Percentiles rank a stretch among this genome's conserved stretches.
phyloP scores from a whole-genome alignment of 2,113 vertebrate species.

The Butastur rufipennis region DNA sequence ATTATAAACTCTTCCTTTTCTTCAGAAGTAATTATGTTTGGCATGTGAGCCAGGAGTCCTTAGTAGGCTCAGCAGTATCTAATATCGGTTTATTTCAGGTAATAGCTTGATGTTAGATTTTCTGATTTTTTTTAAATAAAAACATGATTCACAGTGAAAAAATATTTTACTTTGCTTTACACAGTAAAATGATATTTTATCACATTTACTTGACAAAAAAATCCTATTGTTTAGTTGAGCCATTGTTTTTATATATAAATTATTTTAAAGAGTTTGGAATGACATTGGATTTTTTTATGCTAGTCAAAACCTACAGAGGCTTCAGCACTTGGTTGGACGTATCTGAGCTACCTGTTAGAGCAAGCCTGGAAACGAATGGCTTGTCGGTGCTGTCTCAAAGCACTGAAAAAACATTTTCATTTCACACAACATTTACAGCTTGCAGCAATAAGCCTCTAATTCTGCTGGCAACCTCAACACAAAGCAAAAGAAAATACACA shows the following conservation, averaged over 20 bases:
- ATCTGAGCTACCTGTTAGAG: neutral
- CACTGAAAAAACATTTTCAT: neutral
- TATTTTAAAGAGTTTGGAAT: neutral
- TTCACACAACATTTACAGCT: neutral
- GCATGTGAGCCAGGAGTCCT: neutral
- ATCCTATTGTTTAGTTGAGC: neutral
- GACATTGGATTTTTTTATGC: neutral
- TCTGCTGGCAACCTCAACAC: neutral
- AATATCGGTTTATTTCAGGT: neutral
- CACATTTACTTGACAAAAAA: neutral
- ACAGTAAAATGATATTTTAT: neutral
- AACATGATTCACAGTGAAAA: neutral
- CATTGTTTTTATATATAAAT: neutral
- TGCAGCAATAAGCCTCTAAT: neutral
- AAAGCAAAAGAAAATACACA: neutral
- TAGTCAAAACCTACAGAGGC: neutral
- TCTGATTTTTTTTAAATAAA: neutral
- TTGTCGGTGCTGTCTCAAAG: neutral
- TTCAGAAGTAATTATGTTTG: neutral
- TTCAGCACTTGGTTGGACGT: neutral
- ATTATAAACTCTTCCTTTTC: neutral
- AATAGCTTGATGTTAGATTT: neutral
- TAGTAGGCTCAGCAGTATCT: neutral
- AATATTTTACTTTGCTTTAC: neutral
- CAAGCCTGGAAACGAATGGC: neutral